A percentile compares a stretch with the other conserved stretches of the same genome.
phyloP scores from a whole-genome alignment of 2,797 vertebrate species.

The Erpetoichthys calabaricus region DNA sequence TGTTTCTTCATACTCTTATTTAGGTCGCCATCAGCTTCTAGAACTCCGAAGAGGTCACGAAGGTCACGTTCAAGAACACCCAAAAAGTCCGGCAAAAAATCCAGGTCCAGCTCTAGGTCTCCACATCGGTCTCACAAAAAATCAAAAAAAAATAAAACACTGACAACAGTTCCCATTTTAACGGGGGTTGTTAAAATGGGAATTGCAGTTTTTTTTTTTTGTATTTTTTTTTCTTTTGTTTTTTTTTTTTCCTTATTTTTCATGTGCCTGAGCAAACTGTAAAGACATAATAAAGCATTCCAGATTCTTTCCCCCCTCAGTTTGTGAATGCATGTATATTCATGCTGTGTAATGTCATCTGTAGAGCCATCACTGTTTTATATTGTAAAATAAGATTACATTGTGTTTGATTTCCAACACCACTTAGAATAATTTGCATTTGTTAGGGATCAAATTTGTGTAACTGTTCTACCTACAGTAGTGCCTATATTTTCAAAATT shows the following conservation, averaged over 20 bases:
- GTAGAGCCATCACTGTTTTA: conserved; percentile 81
- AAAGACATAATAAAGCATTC: conserved; percentile 56
- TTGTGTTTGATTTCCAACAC: conserved; percentile 52
- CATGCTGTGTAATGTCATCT: conserved; percentile 56
- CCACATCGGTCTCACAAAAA: conserved; percentile 98
- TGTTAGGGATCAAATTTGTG: conserved; percentile 64
- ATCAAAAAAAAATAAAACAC: conserved; percentile 99
- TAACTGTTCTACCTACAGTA: conserved; percentile 71
- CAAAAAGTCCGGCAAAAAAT: conserved; percentile 82
- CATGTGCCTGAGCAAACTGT: conserved; percentile 61
- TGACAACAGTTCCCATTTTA: conserved; percentile 57
- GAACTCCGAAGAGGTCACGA: conserved; percentile 86
- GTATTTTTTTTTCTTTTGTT: too few relatives aligned
- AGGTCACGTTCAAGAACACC: conserved; percentile 85
- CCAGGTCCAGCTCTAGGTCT: conserved; percentile 87
- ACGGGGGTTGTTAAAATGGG: conserved; percentile 53
- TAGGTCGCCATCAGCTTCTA: conserved; percentile 86
- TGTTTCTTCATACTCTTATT: conserved; percentile 5
- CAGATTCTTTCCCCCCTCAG: conserved; percentile 29
- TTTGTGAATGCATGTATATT: conserved; percentile 72
- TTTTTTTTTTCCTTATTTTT: too few relatives aligned
- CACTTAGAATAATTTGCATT: conserved; percentile 51
- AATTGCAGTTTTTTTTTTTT: conserved; percentile 55
- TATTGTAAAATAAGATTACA: conserved; percentile 72
- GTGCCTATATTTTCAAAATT: conserved; percentile 76